Percentiles rank a stretch among this genome's conserved stretches.
These are phyloP conservation scores for Poecilia gillii DNA, from an alignment of 2,797 vertebrate species.

Conservation along the genomic window DNA sequence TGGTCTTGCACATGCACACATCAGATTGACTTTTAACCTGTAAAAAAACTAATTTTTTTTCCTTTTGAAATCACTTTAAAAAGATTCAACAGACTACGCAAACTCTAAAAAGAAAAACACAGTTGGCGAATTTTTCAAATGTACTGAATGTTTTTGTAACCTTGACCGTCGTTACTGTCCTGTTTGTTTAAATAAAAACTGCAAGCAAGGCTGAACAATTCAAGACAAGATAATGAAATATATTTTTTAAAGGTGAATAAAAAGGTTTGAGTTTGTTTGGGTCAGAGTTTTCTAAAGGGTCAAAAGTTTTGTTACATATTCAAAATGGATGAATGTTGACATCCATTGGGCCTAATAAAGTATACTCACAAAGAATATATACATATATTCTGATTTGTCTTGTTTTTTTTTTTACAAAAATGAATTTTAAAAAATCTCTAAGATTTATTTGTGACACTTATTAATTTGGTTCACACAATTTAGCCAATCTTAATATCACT, in stretches of 20 bases:
- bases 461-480: neutral
- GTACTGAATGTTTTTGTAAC: neutral
- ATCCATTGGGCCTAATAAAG: neutral
- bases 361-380: neutral
- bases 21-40: neutral
- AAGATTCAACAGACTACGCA: neutral
- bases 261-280: neutral
- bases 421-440: neutral
- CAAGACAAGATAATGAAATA: neutral
- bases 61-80: neutral
- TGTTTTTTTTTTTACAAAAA: neutral
- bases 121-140: neutral
- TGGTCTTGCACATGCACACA: neutral
- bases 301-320: neutral
- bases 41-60: neutral
- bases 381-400: neutral
- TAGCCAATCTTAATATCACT: neutral
- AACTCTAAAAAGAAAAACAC: neutral
- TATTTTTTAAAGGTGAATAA: neutral
- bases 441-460: neutral
- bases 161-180: neutral
- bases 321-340: neutral
- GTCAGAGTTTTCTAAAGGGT: neutral
- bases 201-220: neutral
- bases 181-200: neutral